Evolutionary conservation across 2,888 invertebrate species (phyloP).

Genomic region (Epistrophella euchroma): DNA sequence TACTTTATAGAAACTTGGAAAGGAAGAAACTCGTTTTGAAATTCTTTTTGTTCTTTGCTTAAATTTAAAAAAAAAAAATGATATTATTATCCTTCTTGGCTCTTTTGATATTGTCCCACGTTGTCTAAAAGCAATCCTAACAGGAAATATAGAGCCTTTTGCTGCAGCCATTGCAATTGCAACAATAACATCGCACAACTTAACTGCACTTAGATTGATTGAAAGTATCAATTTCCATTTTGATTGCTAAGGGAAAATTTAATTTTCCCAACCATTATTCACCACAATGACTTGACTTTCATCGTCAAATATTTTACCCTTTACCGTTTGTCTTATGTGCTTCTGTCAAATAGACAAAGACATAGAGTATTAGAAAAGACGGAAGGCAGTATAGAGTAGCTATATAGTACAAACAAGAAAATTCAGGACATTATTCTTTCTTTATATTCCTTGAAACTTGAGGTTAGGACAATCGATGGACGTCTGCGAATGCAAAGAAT

Average conservation of each 20-base stretch:
- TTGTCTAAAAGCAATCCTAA: neutral
- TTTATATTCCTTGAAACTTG: slow-evolving; percentile 33
- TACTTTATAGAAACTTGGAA: neutral
- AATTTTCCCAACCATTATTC: slow-evolving; percentile 69
- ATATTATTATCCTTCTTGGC: neutral
- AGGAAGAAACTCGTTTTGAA: neutral
- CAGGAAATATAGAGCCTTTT: slow-evolving; percentile 2
- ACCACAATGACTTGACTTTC: slow-evolving; percentile 55
- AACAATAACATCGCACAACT: slow-evolving; percentile 5
- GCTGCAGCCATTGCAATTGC: neutral
- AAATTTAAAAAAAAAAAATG: neutral
- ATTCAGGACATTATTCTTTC: slow-evolving; percentile 35
- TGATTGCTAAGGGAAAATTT: slow-evolving; percentile 66
- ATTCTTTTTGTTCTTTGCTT: neutral
- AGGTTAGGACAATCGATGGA: slow-evolving; percentile 62
- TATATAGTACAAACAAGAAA: neutral
- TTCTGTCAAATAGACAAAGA: slow-evolving; percentile 2
- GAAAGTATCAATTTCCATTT: slow-evolving; percentile 72
- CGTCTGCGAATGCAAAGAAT: slow-evolving; percentile 51
- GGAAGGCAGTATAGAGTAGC: neutral
- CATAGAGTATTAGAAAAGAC: slow-evolving; percentile 7
- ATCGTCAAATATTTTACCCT: slow-evolving; percentile 30
- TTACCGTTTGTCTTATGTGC: neutral
- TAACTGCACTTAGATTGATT: slow-evolving; percentile 63
- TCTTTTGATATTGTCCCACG: neutral